A percentile compares a stretch with the other conserved stretches of the same genome.
Conservation (phyloP, 64 coral and sea anemone genomes). For the Actinia equina region DNA sequence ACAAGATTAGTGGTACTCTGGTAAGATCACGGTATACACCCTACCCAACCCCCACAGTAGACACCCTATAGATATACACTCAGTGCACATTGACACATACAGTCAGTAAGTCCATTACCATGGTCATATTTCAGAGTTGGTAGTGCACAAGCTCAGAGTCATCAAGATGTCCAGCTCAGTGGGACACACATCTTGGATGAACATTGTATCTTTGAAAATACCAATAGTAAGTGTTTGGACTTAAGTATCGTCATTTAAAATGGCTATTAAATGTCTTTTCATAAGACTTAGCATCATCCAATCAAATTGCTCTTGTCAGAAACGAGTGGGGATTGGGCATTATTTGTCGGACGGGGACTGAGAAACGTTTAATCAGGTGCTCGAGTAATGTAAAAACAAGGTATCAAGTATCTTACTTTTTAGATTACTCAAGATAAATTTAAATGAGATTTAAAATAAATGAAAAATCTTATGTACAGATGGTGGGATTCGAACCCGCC, state of each 20-base stretch:
- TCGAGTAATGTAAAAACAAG: no score
- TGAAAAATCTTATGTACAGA: no score
- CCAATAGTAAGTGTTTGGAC: constrained; percentile 45
- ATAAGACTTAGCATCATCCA: no score
- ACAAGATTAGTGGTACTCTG: no score
- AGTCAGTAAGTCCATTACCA: background rate
- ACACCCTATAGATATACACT: background rate
- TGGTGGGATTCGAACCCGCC: no score
- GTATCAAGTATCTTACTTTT: no score
- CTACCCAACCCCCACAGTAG: background rate
- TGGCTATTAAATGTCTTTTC: background rate
- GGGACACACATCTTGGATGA: constrained; percentile 91
- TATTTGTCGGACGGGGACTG: no score
- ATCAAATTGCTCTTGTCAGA: no score
- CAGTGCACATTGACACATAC: background rate
- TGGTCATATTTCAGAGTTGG: constrained; percentile 37
- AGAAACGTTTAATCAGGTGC: no score
- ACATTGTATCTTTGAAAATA: constrained; percentile 79
- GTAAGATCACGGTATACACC: background rate
- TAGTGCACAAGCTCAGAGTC: constrained; percentile 63
- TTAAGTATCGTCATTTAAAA: background rate
- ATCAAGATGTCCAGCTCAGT: constrained; percentile 94
- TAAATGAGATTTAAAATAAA: no score
- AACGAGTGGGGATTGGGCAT: no score
- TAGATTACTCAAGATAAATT: no score